Conservation (phyloP, 2,888 invertebrate species). For the Xanthia icteritia region DNA sequence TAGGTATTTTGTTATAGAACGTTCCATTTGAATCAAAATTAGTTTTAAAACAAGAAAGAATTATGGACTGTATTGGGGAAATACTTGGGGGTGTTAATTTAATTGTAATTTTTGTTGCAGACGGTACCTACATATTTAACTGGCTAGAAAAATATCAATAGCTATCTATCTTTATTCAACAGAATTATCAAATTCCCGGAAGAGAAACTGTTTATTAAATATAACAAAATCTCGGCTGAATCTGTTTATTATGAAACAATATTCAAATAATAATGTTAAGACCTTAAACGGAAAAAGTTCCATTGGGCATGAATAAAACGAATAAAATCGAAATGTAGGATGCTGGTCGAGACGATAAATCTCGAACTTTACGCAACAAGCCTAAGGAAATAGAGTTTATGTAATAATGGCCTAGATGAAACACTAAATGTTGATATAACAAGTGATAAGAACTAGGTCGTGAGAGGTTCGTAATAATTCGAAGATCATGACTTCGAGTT, state of each 20-base stretch:
- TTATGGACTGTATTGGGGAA: background rate
- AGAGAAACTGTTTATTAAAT: background rate
- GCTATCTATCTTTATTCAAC: background rate
- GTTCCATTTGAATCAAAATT: background rate
- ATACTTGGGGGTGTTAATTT: background rate
- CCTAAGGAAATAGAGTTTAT: conserved; percentile 38
- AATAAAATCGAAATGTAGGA: conserved; percentile 20
- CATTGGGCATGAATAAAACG: background rate
- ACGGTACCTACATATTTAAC: no score
- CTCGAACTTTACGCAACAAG: conserved; percentile 49
- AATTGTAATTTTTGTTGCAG: background rate
- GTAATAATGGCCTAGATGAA: conserved; percentile 43
- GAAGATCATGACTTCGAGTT: conserved; percentile 21
- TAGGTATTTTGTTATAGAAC: background rate
- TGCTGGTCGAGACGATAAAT: conserved; percentile 37
- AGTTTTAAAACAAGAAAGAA: background rate
- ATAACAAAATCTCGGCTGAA: background rate
- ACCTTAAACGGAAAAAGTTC: background rate
- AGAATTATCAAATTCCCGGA: background rate
- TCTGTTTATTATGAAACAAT: background rate
- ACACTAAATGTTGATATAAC: conserved; percentile 33
- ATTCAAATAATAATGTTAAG: background rate
- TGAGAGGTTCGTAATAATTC: conserved; percentile 30
- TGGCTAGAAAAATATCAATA: background rate
- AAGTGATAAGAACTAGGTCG: conserved; percentile 37